A percentile compares a stretch with the other conserved stretches of the same genome.
Conservation (phyloP, 2,113 vertebrate species). For the Leuciscus idus region DNA sequence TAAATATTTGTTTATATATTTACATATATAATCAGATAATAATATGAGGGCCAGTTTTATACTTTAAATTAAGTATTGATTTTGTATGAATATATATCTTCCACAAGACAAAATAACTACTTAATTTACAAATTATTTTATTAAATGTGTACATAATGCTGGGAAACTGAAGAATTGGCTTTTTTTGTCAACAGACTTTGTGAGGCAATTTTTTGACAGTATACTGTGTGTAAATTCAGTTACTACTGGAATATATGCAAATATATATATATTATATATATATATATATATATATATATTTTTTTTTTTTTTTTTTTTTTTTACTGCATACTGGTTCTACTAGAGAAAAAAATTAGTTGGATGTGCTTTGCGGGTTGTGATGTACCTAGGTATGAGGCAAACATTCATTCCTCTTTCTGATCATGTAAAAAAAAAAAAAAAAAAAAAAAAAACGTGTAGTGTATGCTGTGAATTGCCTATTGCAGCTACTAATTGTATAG, state of each 20-base stretch:
- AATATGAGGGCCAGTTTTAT: not conserved
- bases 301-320: not conserved
- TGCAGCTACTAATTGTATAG: slow-evolving; percentile 18
- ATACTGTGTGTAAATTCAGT: not conserved
- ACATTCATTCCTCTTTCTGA: not conserved
- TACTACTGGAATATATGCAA: not conserved
- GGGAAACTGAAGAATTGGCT: not conserved
- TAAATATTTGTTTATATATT: no score
- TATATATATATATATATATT: no score
- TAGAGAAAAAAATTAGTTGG: not conserved
- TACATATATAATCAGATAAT: not conserved
- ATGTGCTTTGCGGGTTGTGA: not conserved
- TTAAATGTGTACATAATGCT: not conserved
- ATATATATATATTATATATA: no score
- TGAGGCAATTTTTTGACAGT: not conserved
- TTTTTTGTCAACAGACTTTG: not conserved
- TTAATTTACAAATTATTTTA: not conserved
- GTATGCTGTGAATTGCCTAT: not conserved
- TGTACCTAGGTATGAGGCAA: not conserved
- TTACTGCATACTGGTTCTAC: not conserved
- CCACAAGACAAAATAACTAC: not conserved
- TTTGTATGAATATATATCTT: not conserved
- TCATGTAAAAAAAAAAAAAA: not conserved
- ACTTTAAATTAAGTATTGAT: not conserved
- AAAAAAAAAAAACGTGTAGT: not conserved